Base-by-base conservation (phyloP, 2,797 vertebrate species). In the Girardinus metallicus region DNA sequence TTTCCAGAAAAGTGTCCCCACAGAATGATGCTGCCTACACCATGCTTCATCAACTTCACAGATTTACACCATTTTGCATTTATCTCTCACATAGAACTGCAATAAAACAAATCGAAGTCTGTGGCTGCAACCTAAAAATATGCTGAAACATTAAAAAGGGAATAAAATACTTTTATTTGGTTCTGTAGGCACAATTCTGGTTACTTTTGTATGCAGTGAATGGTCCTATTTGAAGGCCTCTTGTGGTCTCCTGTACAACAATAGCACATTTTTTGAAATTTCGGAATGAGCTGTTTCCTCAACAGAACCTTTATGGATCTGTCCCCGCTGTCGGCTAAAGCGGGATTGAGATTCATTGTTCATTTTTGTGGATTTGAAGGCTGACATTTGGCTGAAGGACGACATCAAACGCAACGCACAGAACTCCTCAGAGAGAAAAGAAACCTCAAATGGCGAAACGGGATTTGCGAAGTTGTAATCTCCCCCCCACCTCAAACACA, bases 321-420 rank as follows among this genome's bases (percentile, higher is more conserved):
- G 18, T 0, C 64, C 51, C 29, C 4, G 23, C 43, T 41, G 53
- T 26, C 62, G 79, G 80, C 80, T 77, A 34, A 88, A 71, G 3
- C 26, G n/a, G 60, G 39, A 43, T 55, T 62, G 77, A 75, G 82
- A 90, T 85, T 82, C 55, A 89, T 75, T 49, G 80, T 73, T 53
- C 74, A 72, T 84, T 86, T 79, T 31, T 74, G 70, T 60, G 62
- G 64, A 73, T 86, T 73, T 83, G 76, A 87, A 84, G 74, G 80
- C 43, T 92, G 85, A 85, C 85, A 92, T 92, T 93, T 92, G 47
- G 47, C 71, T 83, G 46, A 88, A 83, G 43, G 89, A 91, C 41
- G 11, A 77, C 79, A 83, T 87, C 62, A 51, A 77, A 82, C 71
- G 73, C 43, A 36, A 74, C 74, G 76, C 79, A 81, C 60, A 2